Evolutionary conservation across 2,797 vertebrate genomes (phyloP).

Genomic region (Sciurus vulgaris): DNA sequence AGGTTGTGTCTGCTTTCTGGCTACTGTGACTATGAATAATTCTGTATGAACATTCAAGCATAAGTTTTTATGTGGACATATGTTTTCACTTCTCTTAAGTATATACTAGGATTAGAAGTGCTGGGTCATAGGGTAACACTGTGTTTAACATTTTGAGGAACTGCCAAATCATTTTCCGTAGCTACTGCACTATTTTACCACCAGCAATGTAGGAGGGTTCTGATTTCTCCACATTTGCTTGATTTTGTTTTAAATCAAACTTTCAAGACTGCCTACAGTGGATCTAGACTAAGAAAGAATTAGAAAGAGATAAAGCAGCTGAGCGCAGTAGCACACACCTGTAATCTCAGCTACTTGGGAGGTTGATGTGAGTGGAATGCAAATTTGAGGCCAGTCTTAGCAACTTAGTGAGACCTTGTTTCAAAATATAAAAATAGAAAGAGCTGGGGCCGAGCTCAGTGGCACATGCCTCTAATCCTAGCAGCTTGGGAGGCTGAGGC

Average conservation of each 20-base stretch:
- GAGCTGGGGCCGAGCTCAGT: background rate
- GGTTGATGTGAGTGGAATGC: no score
- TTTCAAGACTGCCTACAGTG: slow-evolving; percentile 19
- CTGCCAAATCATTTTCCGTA: background rate
- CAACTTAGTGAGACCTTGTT: no score
- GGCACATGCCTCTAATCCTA: no score
- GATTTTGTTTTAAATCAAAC: slow-evolving; percentile 62
- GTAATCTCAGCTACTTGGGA: no score
- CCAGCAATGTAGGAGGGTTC: slow-evolving; percentile 20
- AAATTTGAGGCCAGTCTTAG: no score
- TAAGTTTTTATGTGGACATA: background rate
- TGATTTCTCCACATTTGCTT: slow-evolving; percentile 59
- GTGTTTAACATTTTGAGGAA: slow-evolving; percentile 24
- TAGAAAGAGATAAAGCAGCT: slow-evolving; percentile 38
- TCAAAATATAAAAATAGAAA: no score
- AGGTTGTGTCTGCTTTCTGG: background rate
- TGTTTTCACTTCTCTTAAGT: slow-evolving; percentile 11
- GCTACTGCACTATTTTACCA: background rate
- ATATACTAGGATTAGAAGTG: background rate
- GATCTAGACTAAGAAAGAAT: slow-evolving; percentile 62
- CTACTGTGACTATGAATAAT: background rate
- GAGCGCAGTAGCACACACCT: background rate
- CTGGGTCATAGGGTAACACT: background rate
- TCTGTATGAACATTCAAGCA: background rate
- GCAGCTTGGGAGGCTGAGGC: no score